These are phyloP conservation scores for Holacanthus passer DNA, from an alignment of 2,113 vertebrate genomes.

Conservation along the genomic window DNA sequence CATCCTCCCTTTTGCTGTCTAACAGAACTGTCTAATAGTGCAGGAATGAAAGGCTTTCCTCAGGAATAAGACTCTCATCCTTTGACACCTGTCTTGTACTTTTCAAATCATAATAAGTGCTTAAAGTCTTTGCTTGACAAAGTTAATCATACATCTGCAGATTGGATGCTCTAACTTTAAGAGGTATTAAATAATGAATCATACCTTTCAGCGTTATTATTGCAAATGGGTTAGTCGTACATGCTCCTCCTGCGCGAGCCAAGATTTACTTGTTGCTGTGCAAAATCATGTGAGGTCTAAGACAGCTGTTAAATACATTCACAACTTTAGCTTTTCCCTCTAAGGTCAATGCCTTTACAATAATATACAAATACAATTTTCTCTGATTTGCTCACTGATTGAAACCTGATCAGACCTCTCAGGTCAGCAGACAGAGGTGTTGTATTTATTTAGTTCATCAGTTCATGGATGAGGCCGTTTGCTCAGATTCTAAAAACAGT, in stretches of 20 bases:
- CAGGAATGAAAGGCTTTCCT: slow-evolving; percentile 39
- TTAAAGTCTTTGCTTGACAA: slow-evolving; percentile 18
- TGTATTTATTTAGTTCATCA: too few relatives aligned
- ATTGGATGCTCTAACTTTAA: neutral
- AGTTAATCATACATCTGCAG: slow-evolving; percentile 10
- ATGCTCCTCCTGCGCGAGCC: neutral
- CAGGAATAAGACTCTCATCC: slow-evolving; percentile 7
- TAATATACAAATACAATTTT: too few relatives aligned
- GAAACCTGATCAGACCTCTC: too few relatives aligned
- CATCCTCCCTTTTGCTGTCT: slow-evolving; percentile 37
- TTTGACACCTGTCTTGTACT: slow-evolving; percentile 50
- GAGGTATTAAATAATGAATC: neutral
- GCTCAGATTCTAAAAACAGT: too few relatives aligned
- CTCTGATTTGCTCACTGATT: too few relatives aligned
- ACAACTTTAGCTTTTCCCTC: neutral
- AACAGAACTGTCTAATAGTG: slow-evolving; percentile 17
- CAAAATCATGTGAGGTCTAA: neutral
- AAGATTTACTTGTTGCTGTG: neutral
- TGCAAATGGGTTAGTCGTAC: neutral
- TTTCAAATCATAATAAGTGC: slow-evolving; percentile 36
- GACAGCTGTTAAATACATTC: neutral
- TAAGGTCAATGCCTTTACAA: neutral
- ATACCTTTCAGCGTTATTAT: neutral
- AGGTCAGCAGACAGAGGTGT: too few relatives aligned
- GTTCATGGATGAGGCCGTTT: too few relatives aligned